Conservation (phyloP, 2,797 vertebrate genomes). For the Phrynocephalus forsythii region DNA sequence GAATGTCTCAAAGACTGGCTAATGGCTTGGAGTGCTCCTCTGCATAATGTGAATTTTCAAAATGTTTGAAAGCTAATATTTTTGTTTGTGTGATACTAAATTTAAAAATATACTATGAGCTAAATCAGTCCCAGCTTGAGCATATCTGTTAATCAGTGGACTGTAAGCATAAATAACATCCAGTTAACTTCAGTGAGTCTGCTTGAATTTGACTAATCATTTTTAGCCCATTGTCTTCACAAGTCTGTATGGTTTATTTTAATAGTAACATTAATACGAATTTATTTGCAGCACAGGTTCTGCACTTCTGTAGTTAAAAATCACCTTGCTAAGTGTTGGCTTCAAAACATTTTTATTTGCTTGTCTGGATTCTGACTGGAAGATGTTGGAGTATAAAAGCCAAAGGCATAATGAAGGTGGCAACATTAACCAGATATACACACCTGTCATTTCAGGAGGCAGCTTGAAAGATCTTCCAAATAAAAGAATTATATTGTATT, state of each 20-base stretch:
- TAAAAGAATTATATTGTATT: background rate
- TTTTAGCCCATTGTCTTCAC: background rate
- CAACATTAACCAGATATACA: conserved; percentile 62
- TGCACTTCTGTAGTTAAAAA: background rate
- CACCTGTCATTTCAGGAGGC: conserved; percentile 67
- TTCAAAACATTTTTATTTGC: conserved; percentile 32
- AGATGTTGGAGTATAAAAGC: conserved; percentile 19
- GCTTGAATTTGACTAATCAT: background rate
- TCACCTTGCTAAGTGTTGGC: conserved; percentile 35
- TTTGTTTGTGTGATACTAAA: background rate
- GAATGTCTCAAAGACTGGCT: background rate
- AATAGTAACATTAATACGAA: background rate
- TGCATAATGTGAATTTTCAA: conserved; percentile 9
- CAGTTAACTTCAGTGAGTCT: background rate
- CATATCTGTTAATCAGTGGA: no score
- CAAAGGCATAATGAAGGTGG: conserved; percentile 14
- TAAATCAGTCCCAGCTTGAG: no score
- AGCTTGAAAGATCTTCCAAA: conserved; percentile 55
- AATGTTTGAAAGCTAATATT: background rate
- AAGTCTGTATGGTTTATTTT: background rate
- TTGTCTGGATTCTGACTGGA: conserved; percentile 36
- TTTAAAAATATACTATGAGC: background rate
- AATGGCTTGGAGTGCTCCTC: background rate
- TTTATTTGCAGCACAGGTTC: background rate
- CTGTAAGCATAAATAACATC: no score